A percentile compares a stretch with the other conserved stretches of the same genome.
phyloP scores from a whole-genome alignment of 1,140 invertebrate species.

The Phthorimaea operculella region DNA sequence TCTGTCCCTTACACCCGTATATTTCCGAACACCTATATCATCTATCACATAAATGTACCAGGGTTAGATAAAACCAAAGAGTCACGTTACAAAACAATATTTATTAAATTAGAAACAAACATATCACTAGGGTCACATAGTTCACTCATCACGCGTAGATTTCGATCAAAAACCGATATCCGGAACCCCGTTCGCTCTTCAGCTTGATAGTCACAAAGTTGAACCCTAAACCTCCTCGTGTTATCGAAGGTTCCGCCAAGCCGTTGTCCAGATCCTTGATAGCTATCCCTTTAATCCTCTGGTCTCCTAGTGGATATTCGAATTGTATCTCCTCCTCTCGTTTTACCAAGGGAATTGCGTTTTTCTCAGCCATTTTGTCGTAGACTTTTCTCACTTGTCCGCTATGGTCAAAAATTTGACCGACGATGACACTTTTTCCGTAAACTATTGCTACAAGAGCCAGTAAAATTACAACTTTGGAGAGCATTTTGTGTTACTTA shows the following conservation, averaged over 20 bases:
- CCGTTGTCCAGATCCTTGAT: constrained; percentile 28
- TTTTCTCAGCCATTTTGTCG: constrained; percentile 32
- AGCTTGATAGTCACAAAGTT: constrained; percentile 45
- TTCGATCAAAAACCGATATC: constrained; percentile 51
- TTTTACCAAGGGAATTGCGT: constrained; percentile 33
- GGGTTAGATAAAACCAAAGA: neutral
- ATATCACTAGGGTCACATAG: neutral
- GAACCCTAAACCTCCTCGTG: constrained; percentile 42
- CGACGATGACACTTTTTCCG: constrained; percentile 40
- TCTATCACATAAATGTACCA: too few relatives aligned
- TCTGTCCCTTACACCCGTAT: too few relatives aligned
- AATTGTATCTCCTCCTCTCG: constrained; percentile 42
- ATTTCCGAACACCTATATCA: too few relatives aligned
- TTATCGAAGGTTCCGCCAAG: constrained; percentile 27
- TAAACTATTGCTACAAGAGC: constrained; percentile 18
- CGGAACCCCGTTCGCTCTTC: constrained; percentile 42
- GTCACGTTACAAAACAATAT: neutral
- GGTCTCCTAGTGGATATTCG: constrained; percentile 44
- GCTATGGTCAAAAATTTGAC: constrained; percentile 37
- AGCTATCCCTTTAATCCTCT: constrained; percentile 56
- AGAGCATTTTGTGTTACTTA: constrained; percentile 22
- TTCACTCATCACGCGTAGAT: constrained; percentile 45
- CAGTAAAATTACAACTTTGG: constrained; percentile 24
- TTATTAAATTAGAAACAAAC: neutral
- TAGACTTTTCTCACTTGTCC: constrained; percentile 39